A percentile compares a stretch with the other conserved stretches of the same genome.
Conservation (phyloP, 1,140 invertebrate genomes). For the Phenacoccus solenopsis region DNA sequence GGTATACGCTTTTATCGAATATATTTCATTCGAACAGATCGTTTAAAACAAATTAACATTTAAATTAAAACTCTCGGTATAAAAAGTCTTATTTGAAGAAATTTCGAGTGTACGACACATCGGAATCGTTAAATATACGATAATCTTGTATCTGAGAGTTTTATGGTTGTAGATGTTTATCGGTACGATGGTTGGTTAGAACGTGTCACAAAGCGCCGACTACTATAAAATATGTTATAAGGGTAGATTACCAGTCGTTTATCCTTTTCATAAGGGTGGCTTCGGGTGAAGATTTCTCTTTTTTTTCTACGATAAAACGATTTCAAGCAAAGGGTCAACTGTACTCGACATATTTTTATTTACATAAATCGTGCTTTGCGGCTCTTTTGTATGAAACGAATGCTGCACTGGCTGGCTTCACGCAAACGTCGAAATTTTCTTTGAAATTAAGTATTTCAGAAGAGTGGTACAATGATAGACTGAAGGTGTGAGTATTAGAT, state of each 20-base stretch:
- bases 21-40: background rate
- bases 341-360: background rate
- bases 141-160: conserved; percentile 12
- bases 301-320: background rate
- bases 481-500: too few species aligned
- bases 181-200: background rate
- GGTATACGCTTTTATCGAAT: background rate
- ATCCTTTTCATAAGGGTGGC: conserved; percentile 9
- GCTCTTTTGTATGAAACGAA: too few species aligned
- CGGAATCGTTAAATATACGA: conserved; percentile 4
- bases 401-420: too few species aligned
- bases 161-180: conserved; percentile 14
- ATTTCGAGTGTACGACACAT: background rate
- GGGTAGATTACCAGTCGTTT: conserved; percentile 13
- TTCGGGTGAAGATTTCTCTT: background rate
- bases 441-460: too few species aligned
- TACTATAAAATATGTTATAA: conserved; percentile 6
- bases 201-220: conserved; percentile 16
- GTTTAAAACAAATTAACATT: conserved; percentile 16
- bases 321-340: background rate
- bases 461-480: too few species aligned
- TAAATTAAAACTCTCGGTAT: background rate
- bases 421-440: background rate
- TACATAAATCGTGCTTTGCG: conserved; percentile 1
- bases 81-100: background rate